Percentiles rank a stretch among this genome's conserved stretches.
Evolutionary conservation across 2,113 vertebrate genomes (phyloP).

Genomic region (Fregata magnificens): DNA sequence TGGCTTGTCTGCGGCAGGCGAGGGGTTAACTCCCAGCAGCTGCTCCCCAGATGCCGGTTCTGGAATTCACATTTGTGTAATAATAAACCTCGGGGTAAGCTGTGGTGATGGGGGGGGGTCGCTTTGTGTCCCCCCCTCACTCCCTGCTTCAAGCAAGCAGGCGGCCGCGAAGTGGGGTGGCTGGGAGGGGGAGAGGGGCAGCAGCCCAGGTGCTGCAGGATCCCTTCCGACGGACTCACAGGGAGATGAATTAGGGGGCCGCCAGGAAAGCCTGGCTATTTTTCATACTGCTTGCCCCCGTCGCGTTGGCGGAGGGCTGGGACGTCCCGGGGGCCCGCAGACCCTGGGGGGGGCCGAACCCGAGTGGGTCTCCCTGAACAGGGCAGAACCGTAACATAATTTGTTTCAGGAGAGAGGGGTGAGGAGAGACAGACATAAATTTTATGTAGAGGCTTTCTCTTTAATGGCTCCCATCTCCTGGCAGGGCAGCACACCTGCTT

Average conservation of each 20-base stretch:
- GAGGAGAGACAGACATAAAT: slow-evolving; percentile 47
- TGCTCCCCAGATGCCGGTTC: slow-evolving; percentile 69
- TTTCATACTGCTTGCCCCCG: background rate
- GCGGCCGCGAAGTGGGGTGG: background rate
- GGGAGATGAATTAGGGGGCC: slow-evolving; percentile 6
- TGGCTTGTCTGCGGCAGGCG: accelerated
- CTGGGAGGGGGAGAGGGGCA: background rate
- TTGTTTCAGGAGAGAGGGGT: slow-evolving; percentile 35
- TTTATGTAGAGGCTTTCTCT: background rate
- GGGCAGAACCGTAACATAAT: background rate
- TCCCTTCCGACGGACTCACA: background rate
- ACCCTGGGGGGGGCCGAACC: background rate
- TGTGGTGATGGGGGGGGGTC: background rate
- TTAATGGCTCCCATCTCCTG: slow-evolving; percentile 17
- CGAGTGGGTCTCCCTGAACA: background rate
- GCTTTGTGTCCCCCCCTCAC: background rate
- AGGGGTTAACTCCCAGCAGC: slow-evolving; percentile 63
- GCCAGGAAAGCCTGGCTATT: background rate
- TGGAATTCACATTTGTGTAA: slow-evolving; percentile 71
- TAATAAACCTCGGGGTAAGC: slow-evolving; percentile 60
- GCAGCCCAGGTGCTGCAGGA: slow-evolving; percentile 29
- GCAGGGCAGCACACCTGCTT: slow-evolving; percentile 57
- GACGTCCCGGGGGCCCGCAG: background rate
- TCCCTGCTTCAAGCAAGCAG: background rate
- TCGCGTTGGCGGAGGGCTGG: accelerated